Percentiles rank a stretch among this genome's conserved stretches.
These are phyloP conservation scores for Neolamprologus devosi DNA, from an alignment of 2,113 vertebrate species.

Conservation along the genomic window DNA sequence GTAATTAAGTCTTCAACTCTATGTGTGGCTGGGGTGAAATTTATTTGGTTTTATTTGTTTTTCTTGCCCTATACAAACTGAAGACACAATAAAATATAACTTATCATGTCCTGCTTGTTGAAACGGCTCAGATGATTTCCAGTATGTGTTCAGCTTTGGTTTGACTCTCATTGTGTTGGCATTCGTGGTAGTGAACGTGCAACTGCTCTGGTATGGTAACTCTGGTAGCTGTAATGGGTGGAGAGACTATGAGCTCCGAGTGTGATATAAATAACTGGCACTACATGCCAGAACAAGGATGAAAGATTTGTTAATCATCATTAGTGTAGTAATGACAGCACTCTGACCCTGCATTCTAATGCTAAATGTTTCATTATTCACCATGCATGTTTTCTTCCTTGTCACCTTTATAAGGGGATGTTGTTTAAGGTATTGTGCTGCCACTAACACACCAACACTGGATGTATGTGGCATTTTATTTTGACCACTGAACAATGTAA, in stretches of 20 bases:
- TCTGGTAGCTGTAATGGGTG: background rate
- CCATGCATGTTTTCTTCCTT: background rate
- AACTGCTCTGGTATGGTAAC: background rate
- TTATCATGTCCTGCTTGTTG: background rate
- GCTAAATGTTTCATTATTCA: background rate
- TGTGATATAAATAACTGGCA: constrained; percentile 8
- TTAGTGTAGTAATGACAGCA: background rate
- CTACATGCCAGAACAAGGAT: background rate
- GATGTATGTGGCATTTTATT: background rate
- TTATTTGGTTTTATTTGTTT: background rate
- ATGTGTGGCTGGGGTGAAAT: background rate
- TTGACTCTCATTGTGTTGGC: background rate
- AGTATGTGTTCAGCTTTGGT: background rate
- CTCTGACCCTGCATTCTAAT: background rate
- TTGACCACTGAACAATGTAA: background rate
- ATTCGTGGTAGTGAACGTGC: background rate
- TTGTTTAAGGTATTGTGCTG: background rate
- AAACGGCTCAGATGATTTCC: background rate
- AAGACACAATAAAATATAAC: background rate
- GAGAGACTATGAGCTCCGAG: background rate
- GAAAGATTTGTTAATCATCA: background rate
- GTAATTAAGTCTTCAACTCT: constrained; percentile 56
- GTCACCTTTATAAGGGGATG: background rate
- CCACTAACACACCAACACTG: background rate
- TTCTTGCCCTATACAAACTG: background rate